Conservation (phyloP, 2,888 invertebrate species). For the Apamea crenata region DNA sequence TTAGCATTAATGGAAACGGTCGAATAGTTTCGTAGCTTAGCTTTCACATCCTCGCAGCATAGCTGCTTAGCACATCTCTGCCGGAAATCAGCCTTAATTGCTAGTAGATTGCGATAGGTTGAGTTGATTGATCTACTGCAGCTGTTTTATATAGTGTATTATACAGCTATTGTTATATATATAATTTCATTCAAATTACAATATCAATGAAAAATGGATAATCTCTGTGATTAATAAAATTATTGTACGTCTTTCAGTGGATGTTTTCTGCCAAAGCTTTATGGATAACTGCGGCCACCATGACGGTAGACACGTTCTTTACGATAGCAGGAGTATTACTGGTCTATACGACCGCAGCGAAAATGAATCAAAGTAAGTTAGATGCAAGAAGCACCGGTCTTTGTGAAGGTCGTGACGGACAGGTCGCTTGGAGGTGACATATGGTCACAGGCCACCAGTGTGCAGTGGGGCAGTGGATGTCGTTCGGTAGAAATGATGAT, state of each 20-base stretch:
- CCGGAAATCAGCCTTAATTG: not conserved
- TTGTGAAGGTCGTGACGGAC: too few species aligned
- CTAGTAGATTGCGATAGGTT: not conserved
- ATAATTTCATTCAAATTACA: not conserved
- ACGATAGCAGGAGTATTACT: constrained; percentile 77
- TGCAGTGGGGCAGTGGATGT: not conserved
- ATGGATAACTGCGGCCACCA: constrained; percentile 81
- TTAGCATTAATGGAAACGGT: too few species aligned
- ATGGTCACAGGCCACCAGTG: too few species aligned
- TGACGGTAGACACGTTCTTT: constrained; percentile 92
- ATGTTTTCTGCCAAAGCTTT: constrained; percentile 63
- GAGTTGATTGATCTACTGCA: not conserved
- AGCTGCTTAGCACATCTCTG: too few species aligned
- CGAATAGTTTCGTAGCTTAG: too few species aligned
- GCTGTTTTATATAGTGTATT: too few species aligned
- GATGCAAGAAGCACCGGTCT: not conserved
- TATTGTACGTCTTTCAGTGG: constrained; percentile 59
- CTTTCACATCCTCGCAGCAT: too few species aligned
- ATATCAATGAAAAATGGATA: not conserved
- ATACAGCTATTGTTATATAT: too few species aligned
- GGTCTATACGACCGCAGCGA: constrained; percentile 79
- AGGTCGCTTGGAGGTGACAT: too few species aligned
- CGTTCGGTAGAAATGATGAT: not conserved
- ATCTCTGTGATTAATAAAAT: not conserved
- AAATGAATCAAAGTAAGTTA: constrained; percentile 76